Evolutionary conservation across 2,888 invertebrate genomes (phyloP).

Genomic region (Serrognathus titanus): DNA sequence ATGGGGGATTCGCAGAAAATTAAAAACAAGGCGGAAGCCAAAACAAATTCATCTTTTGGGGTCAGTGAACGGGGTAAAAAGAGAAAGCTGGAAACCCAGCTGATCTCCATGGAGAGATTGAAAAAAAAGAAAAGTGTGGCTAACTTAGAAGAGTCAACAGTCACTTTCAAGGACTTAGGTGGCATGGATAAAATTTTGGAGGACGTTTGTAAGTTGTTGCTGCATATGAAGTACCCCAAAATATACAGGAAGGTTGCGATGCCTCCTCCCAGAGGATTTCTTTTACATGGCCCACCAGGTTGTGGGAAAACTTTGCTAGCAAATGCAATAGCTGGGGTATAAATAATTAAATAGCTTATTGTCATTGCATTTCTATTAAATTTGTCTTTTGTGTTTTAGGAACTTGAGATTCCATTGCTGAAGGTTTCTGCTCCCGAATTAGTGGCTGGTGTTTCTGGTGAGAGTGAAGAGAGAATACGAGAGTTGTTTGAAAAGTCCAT

Average conservation of each 20-base stretch:
- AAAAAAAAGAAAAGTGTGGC: conserved; percentile 47
- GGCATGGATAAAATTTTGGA: conserved; percentile 73
- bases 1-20: conserved; percentile 20
- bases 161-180: conserved; percentile 74
- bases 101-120: conserved; percentile 39
- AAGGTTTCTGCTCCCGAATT: conserved; percentile 90
- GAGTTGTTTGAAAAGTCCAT: conserved; percentile 85
- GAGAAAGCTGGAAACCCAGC: conserved; percentile 39
- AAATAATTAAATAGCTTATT: background rate
- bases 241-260: conserved; percentile 82
- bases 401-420: conserved; percentile 78
- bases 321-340: conserved; percentile 76
- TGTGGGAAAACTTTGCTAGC: conserved; percentile 86
- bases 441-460: conserved; percentile 92
- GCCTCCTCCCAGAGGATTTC: conserved; percentile 83
- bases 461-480: conserved; percentile 90
- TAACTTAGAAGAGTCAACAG: conserved; percentile 45
- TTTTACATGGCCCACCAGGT: conserved; percentile 95
- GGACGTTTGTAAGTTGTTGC: conserved; percentile 51
- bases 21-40: background rate
- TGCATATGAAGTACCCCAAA: conserved; percentile 87
- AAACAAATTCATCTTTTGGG: background rate
- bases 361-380: background rate
- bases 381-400: conserved; percentile 52
- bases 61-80: conserved; percentile 38